Evolutionary conservation across 2,797 vertebrate species (phyloP), one percentile per base, ranked within the genome.

Genomic region (Anguilla anguilla): DNA sequence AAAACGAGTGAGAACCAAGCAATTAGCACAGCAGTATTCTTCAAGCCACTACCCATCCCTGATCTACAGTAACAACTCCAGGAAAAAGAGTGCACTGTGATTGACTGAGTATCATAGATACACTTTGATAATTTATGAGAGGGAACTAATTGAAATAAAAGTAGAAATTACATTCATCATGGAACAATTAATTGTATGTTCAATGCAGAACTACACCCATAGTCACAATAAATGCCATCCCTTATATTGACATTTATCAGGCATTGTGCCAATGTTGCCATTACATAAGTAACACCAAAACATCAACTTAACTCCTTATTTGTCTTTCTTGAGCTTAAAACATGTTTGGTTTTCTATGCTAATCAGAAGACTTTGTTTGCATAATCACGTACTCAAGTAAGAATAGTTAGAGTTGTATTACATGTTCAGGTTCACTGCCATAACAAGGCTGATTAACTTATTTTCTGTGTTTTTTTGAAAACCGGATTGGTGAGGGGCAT

Each of bases 191-290:
- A 69, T 72, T 0, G 10, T 17, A 10, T 72, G 35, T 67, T n/a
- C 5, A 22, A 17, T 61, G 17, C 59, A 25, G 15, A 19, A 19
- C 59, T 61, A 67, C 25, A 67, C 25, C 25, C 25, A 25, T 7
- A 31, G 3, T 35, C 69, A 22, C 86, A 67, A 43, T 19, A 79
- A 17, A 3, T 61, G 10, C 81, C 28, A 13, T 79, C 83, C 87
- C 90, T 94, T 96, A 95, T 96, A 95, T 91, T 92, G 86, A 84
- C 22, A 22, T 84, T 77, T 77, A 57, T 88, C 57, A 86, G 74
- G 81, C 53, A 85, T 83, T 39, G 31, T 43, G 51, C 28, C 53
- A 64, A 85, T 61, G 64, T 90, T 91, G 84, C 91, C 91, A 89
- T 91, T 72, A 90, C 88, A 59, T 86, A 89, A 91, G 93, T 90